These are phyloP conservation scores for Epinephelus lanceolatus DNA, from an alignment of 2,113 vertebrate genomes.

Conservation along the genomic window DNA sequence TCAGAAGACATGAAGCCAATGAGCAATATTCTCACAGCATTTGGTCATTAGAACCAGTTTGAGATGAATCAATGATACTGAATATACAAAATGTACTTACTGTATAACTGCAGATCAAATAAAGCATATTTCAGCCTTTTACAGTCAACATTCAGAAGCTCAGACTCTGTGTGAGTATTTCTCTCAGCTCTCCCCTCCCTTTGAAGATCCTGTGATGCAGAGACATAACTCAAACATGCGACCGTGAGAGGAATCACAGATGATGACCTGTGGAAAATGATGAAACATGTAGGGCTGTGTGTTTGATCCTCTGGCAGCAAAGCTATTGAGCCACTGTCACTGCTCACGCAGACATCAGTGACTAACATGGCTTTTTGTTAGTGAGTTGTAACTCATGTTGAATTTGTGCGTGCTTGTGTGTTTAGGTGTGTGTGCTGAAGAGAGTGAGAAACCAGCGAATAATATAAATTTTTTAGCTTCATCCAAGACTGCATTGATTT, in stretches of 20 bases:
- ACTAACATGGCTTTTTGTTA: slow-evolving; percentile 51
- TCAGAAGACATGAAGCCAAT: background rate
- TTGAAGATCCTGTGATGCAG: slow-evolving; percentile 48
- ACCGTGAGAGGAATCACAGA: slow-evolving; percentile 29
- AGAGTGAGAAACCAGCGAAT: slow-evolving; percentile 50
- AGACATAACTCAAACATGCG: slow-evolving; percentile 38
- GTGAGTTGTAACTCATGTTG: slow-evolving; percentile 50
- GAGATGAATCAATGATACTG: background rate
- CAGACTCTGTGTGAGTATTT: background rate
- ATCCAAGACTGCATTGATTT: slow-evolving; percentile 77
- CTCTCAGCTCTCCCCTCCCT: slow-evolving; percentile 2
- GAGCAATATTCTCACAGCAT: too few relatives aligned
- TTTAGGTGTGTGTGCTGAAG: slow-evolving; percentile 57
- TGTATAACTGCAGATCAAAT: background rate
- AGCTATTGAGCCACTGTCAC: slow-evolving; percentile 44
- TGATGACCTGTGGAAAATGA: slow-evolving; percentile 58
- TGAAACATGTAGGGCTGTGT: slow-evolving; percentile 35
- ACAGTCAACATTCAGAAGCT: background rate
- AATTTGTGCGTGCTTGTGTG: slow-evolving; percentile 42
- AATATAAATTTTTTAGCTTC: slow-evolving; percentile 73
- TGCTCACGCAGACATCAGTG: slow-evolving; percentile 48
- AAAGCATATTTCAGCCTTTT: background rate
- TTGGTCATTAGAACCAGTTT: background rate
- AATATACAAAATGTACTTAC: background rate
- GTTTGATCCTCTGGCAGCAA: slow-evolving; percentile 46